Evolutionary conservation across 2,888 invertebrate species (phyloP).

Genomic region (Lycaena phlaeas): DNA sequence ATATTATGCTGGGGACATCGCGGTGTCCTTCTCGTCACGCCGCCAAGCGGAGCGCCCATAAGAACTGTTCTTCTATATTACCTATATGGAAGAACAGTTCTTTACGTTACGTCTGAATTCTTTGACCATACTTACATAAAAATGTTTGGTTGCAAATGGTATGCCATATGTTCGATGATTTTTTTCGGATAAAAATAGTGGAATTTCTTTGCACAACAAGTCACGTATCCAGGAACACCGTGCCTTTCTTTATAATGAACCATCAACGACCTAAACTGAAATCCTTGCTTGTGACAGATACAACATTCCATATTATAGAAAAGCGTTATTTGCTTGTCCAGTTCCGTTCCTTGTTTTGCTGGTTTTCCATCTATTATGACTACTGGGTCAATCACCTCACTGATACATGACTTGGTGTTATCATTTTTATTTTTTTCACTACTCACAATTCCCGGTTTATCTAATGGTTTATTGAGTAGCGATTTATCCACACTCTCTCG

Average conservation of each 20-base stretch:
- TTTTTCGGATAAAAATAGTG: conserved; percentile 65
- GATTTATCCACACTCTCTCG: conserved; percentile 47
- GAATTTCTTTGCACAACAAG: conserved; percentile 63
- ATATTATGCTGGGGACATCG: too few relatives aligned
- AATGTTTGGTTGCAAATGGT: conserved; percentile 57
- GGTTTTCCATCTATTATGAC: conserved; percentile 56
- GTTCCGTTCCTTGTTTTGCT: conserved; percentile 50
- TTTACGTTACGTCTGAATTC: too few relatives aligned
- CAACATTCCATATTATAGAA: conserved; percentile 68
- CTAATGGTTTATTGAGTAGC: conserved; percentile 27
- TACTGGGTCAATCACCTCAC: conserved; percentile 41
- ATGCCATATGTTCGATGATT: conserved; percentile 67
- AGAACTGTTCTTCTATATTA: too few relatives aligned
- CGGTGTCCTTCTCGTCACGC: too few relatives aligned
- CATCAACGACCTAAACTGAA: conserved; percentile 60
- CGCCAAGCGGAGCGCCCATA: too few relatives aligned
- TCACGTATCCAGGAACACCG: conserved; percentile 62
- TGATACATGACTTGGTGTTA: conserved; percentile 25
- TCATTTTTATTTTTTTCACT: conserved; percentile 22
- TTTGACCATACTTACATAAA: conserved; percentile 46
- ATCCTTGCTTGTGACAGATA: conserved; percentile 57
- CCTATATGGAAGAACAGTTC: too few relatives aligned
- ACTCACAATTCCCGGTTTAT: conserved; percentile 19
- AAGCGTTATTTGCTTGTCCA: conserved; percentile 58
- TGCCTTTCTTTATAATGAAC: conserved; percentile 64